Percentiles rank a stretch among this genome's conserved stretches.
phyloP scores from a whole-genome alignment of 2,888 invertebrate species.

The Pseudococcus viburni region DNA sequence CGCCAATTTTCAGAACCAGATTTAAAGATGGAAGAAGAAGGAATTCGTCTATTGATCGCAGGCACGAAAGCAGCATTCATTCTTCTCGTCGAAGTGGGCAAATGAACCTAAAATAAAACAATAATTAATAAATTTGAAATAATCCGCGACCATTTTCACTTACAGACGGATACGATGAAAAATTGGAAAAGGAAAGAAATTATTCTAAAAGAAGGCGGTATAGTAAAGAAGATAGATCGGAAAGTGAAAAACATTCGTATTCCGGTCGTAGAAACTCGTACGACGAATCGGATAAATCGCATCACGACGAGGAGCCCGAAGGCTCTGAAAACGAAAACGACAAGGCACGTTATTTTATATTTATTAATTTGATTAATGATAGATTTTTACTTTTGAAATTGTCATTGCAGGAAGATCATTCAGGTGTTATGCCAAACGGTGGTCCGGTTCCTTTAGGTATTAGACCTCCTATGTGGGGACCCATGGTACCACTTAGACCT shows the following conservation, averaged over 20 bases:
- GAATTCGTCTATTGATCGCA: not conserved
- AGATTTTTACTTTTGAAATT: not conserved
- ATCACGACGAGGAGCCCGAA: not conserved
- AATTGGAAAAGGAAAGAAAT: not conserved
- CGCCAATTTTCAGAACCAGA: not conserved
- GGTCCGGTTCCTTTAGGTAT: not conserved
- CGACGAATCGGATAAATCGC: not conserved
- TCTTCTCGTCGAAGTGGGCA: conserved; percentile 2
- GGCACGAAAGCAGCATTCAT: not conserved
- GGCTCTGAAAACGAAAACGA: not conserved
- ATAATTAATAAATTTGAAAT: not conserved
- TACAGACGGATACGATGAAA: not conserved
- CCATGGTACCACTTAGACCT: not conserved
- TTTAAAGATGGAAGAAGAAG: not conserved
- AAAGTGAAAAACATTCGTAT: not conserved
- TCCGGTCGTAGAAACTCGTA: not conserved
- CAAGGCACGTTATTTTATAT: not conserved
- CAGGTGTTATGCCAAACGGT: not conserved
- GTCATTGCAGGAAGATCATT: not conserved
- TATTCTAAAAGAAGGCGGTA: not conserved
- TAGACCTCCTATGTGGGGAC: not conserved
- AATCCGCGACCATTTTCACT: not conserved
- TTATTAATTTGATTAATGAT: not conserved
- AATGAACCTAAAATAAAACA: not conserved
- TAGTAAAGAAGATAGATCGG: not conserved